Conservation (phyloP, 2,113 vertebrate species). For the Lagenorhynchus albirostris region DNA sequence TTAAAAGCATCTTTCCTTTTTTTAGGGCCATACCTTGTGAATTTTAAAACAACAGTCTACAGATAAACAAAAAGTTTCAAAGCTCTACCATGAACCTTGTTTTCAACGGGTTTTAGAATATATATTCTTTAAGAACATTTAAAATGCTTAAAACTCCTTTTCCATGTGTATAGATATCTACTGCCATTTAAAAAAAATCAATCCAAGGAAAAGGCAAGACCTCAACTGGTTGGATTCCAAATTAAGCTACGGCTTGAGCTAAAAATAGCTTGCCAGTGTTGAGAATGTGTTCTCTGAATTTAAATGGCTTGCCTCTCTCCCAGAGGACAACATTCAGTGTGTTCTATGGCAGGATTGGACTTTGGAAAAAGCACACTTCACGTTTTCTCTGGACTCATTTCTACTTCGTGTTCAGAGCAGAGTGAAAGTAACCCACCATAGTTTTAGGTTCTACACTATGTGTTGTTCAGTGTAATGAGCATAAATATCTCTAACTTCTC, state of each 20-base stretch:
- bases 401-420: conserved; percentile 15
- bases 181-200: conserved; percentile 76
- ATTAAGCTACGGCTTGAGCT: conserved; percentile 89
- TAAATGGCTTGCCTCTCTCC: conserved; percentile 81
- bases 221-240: conserved; percentile 89
- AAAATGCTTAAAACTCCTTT: conserved; percentile 50
- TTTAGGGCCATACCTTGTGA: not conserved
- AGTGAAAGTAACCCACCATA: conserved; percentile 16
- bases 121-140: conserved; percentile 39
- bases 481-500: not conserved
- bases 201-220: conserved; percentile 83
- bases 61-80: conserved; percentile 27
- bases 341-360: conserved; percentile 56
- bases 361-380: conserved; percentile 53
- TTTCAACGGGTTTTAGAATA: not conserved
- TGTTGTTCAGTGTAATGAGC: not conserved
- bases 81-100: not conserved
- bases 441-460: not conserved
- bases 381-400: conserved; percentile 56
- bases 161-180: conserved; percentile 63
- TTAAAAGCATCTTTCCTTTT: not conserved
- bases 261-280: conserved; percentile 89
- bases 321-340: conserved; percentile 80
- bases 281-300: conserved; percentile 87
- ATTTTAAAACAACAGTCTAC: not conserved